Evolutionary conservation across 2,888 invertebrate genomes (phyloP), one percentile per base, ranked within the genome.

Genomic region (Peribatodes rhomboidaria): DNA sequence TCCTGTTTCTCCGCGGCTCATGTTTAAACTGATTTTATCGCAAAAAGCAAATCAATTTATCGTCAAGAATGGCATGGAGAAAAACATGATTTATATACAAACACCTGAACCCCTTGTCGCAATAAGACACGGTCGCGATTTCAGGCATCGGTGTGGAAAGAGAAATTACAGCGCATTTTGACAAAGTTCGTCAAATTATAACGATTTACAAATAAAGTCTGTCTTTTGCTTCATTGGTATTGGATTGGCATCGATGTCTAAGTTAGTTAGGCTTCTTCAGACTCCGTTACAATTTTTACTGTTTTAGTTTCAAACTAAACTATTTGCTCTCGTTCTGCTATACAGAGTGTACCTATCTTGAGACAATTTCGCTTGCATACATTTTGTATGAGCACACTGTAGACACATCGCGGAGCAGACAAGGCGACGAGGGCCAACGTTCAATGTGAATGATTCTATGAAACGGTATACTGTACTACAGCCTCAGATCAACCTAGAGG

Each of bases 1-100:
- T 55, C 54, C 11, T 55, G 33, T 55, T 55, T 55, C 42, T 31
- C 39, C n/a, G 11, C 35, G 35, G 35, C 44, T 53, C 37, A 42
- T 50, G 49, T 61, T 61, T 52, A n/a, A 42, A 8, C 47, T 18
- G 35, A 44, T 56, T 56, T 50, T 56, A 50, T 52, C 44, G 27
- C 50, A 49, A 50, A 56, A 50, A 35, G 22, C 56, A 37, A 56
- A 62, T 62, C 55, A 55, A 56, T 62, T 57, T 53, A 41, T 31
- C 52, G 52, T 46, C 20, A 35, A 41, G 50, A 42, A 56, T 13
- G 41, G 37, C 27, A 39, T 42, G 49, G 20, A 41, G 39, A 47
- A 42, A 46, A 54, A 55, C 56, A 20, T 41, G 35, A 14, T 62
- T 62, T 44, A 37, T 54, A 37, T 39, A 11, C 33, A 35, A 41